phyloP scores from a whole-genome alignment of 2,113 vertebrate genomes.

The Neolamprologus tretocephalus region DNA sequence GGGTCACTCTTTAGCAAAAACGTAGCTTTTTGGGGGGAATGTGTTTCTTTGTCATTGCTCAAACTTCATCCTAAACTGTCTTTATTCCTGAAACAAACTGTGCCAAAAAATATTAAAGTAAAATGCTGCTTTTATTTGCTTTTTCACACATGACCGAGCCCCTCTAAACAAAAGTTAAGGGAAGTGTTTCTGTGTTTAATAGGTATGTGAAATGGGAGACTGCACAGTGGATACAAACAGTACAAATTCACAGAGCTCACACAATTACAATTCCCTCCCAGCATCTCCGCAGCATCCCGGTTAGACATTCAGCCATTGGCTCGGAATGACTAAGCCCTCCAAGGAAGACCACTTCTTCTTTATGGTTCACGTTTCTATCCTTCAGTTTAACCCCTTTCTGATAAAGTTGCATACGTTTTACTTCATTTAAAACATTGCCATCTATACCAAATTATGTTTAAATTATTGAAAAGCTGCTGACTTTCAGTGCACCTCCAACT shows the following conservation, averaged over 20 bases:
- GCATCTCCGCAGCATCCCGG: not conserved
- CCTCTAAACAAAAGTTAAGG: not conserved
- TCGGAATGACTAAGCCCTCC: not conserved
- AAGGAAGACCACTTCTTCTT: not conserved
- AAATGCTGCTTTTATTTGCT: not conserved
- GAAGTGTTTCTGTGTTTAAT: not conserved
- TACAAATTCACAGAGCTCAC: not conserved
- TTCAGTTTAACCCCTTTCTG: not conserved
- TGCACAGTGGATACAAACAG: not conserved
- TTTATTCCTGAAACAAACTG: not conserved
- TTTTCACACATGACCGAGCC: not conserved
- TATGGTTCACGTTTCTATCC: not conserved
- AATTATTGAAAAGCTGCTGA: not conserved
- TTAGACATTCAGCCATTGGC: not conserved
- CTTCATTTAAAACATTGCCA: not conserved
- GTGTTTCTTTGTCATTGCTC: not conserved
- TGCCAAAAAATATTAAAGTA: not conserved
- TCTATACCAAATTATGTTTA: not conserved
- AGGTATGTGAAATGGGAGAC: not conserved
- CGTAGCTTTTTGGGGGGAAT: not conserved
- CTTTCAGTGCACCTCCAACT: not conserved
- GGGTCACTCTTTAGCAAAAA: not conserved
- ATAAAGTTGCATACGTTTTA: not conserved
- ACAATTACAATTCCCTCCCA: not conserved
- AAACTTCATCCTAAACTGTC: not conserved